Evolutionary conservation across 2,113 vertebrate genomes (phyloP), one percentile per base, ranked within the genome.

Genomic region (Agelaius phoeniceus): DNA sequence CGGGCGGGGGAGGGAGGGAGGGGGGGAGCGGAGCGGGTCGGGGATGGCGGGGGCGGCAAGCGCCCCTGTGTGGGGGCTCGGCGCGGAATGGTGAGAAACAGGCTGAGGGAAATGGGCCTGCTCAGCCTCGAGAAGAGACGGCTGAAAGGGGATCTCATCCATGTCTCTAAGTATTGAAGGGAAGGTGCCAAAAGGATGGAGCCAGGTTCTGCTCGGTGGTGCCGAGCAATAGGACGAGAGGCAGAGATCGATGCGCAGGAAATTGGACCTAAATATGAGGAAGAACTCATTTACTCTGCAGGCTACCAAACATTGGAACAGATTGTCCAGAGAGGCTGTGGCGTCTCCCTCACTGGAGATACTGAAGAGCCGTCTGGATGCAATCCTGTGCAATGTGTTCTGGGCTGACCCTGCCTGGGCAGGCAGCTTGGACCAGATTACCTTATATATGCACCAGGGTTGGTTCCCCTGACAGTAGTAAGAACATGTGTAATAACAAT

Each of bases 21-120:
- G 11, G 62, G 63, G 37, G 55, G 74, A 39, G 57, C 15, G 55
- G 74, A 39, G 57, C 15, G 0, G 66, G 49, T 7, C n/a, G 3
- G 43, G 35, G 35, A 24, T 26, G 41, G 74, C n/a, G 57, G 48
- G 11, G 18, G 39, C 4, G 21, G 26, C 26, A 58, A 30, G 28
- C 4, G 15, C 0, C 1, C 0, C 1, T 12, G 7, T 1, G 21
- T 9, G 48, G 19, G 20, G 16, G 6, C 9, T 54, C 12, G 27
- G 43, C 20, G 30, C 7, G 5, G 51, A 22, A 9, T 1, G 7
- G 35, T 22, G 59, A 31, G 35, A 37, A 37, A 23, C 22, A 8
- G 30, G 2, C 37, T n/a, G 52, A n/a, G 68, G 37, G 22, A 46
- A 10, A 11, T 14, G 44, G 51, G 37, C 33, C 61, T 52, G 33